These are phyloP conservation scores for Halictus ligatus DNA, from an alignment of 2,888 invertebrate species.

Conservation along the genomic window DNA sequence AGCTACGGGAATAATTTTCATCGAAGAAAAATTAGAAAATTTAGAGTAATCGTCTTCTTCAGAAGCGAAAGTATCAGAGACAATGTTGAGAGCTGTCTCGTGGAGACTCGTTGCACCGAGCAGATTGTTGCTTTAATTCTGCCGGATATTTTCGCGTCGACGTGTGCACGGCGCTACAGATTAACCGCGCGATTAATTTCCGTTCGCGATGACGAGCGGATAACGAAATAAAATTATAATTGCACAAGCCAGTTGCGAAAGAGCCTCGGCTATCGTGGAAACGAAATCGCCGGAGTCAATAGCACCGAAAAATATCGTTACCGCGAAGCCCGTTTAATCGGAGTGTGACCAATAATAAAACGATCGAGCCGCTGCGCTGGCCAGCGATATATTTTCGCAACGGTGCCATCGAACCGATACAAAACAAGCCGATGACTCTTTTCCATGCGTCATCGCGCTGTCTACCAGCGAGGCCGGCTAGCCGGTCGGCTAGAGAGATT, in stretches of 20 bases:
- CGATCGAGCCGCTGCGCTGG: not conserved
- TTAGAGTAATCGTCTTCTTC: too few species aligned
- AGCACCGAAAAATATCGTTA: slow-evolving; percentile 9
- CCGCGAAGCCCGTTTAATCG: slow-evolving; percentile 8
- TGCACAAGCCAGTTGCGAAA: not conserved
- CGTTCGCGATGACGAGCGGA: not conserved
- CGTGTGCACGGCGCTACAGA: not conserved
- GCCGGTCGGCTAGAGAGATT: slow-evolving; percentile 15
- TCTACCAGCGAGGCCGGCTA: not conserved
- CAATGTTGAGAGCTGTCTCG: too few species aligned
- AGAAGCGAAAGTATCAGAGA: too few species aligned
- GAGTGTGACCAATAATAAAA: slow-evolving; percentile 19
- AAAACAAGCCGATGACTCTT: slow-evolving; percentile 13
- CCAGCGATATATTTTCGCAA: not conserved
- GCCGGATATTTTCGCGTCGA: not conserved
- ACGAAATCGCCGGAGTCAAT: not conserved
- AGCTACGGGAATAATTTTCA: not conserved
- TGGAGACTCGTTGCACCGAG: too few species aligned
- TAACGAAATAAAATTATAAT: not conserved
- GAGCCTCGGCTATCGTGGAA: not conserved
- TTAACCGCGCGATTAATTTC: not conserved
- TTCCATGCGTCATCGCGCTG: not conserved
- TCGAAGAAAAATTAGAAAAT: too few species aligned
- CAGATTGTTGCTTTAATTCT: not conserved
- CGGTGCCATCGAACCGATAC: not conserved